Evolutionary conservation across 2,888 invertebrate genomes (phyloP), one percentile per base, ranked within the genome.

Genomic region (Cerastoderma edule): DNA sequence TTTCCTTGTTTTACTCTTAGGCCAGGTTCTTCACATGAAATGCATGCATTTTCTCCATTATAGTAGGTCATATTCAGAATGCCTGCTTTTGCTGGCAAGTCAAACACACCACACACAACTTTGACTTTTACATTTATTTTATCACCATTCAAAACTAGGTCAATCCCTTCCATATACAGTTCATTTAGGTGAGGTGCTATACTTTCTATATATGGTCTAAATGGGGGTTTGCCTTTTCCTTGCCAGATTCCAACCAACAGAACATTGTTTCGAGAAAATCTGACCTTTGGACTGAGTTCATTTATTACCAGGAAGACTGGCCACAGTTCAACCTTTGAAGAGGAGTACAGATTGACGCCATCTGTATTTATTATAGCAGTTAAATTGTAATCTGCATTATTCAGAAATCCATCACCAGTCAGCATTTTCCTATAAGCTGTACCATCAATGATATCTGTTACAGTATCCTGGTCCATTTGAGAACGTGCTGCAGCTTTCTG

Each of bases 21-120:
- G 2, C 79, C 82, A 35, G 67, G 71, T 39, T 79, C 77, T 63
- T 82, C 79, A 72, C 82, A 82, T 24, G 68, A 64, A 16, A 76
- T 79, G 39, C 82, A 82, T 32, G 72, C 73, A 50, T 72, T 10
- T 50, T 35, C 16, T 4, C 79, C 82, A 77, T 82, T 82, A 48
- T 27, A 72, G 32, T 72, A 69, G 1, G 50, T 69, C 82, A 82
- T 82, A 60, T 82, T 82, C 13, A 82, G 67, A 35, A 82, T 32
- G 13, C 46, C 57, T 54, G n/a, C n/a, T n/a, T n/a, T n/a, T n/a
- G n/a, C n/a, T n/a, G n/a, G n/a, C n/a, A n/a, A n/a, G n/a, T n/a
- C 81, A 60, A 68, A 53, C 10, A 65, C 73, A 67, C 75, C 78
- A 72, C 69, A 72, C 6, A 66, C 32, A 53, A 78, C 63, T 39